Conservation (phyloP, 2,888 invertebrate species). For the Heliconius cydno region DNA sequence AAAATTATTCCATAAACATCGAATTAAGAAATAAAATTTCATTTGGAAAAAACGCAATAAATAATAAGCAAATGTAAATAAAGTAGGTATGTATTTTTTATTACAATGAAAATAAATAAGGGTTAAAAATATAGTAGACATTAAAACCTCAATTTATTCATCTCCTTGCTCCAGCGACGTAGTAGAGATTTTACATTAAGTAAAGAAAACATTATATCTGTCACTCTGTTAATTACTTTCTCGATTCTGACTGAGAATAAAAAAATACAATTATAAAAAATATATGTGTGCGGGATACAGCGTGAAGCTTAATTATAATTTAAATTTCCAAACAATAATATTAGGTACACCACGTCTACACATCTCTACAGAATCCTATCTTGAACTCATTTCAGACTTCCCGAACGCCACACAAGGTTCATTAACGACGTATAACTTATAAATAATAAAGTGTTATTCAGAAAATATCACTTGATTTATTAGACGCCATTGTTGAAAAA, state of each 20-base stretch:
- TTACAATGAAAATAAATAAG: too few species aligned
- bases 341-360: background rate
- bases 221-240: background rate
- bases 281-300: too few species aligned
- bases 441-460: conserved; percentile 30
- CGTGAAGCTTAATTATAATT: background rate
- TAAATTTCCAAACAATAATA: conserved; percentile 8
- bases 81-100: too few species aligned
- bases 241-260: background rate
- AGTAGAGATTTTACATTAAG: background rate
- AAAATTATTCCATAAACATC: background rate
- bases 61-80: too few species aligned
- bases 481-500: background rate
- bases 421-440: conserved; percentile 31
- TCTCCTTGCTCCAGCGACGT: background rate
- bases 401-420: conserved; percentile 38
- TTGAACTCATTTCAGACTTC: conserved; percentile 39
- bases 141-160: background rate
- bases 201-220: background rate
- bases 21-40: background rate
- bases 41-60: too few species aligned
- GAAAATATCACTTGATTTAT: conserved; percentile 20
- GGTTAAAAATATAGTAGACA: background rate
- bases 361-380: conserved; percentile 39
- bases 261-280: background rate